Evolutionary conservation across 1,140 invertebrate species (phyloP).

Genomic region (Drosophila quadrilineata): DNA sequence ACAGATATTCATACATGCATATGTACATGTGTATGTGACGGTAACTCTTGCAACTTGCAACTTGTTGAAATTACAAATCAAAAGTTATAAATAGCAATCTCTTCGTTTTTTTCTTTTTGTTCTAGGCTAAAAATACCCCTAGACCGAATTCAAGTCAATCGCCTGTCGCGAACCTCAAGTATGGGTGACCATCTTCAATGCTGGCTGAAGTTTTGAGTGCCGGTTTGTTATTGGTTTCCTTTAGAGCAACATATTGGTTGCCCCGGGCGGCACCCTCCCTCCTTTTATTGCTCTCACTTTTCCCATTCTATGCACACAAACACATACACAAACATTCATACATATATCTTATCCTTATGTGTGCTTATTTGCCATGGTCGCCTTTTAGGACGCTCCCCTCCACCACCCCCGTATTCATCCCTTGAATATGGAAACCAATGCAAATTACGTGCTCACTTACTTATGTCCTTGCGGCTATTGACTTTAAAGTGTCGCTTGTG

Average conservation of each 20-base stretch:
- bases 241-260: conserved; percentile 45
- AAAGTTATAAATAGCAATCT: conserved; percentile 2
- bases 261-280: conserved; percentile 51
- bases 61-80: background rate
- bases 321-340: too few relatives aligned
- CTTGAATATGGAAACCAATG: conserved; percentile 18
- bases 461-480: conserved; percentile 29
- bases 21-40: background rate
- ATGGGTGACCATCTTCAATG: background rate
- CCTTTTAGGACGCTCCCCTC: conserved; percentile 11
- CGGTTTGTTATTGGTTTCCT: conserved; percentile 59
- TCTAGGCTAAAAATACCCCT: conserved; percentile 39
- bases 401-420: background rate
- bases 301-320: conserved; percentile 9
- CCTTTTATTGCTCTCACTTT: too few relatives aligned
- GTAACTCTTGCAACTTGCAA: background rate
- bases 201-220: conserved; percentile 35
- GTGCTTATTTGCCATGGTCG: conserved; percentile 51
- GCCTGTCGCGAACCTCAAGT: background rate
- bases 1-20: background rate
- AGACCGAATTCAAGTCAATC: conserved; percentile 34
- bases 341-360: conserved; percentile 51
- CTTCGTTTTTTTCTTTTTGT: background rate
- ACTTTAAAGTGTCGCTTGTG: conserved; percentile 45
- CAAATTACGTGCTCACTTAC: conserved; percentile 33